Evolutionary conservation across 2,797 vertebrate genomes (phyloP), one percentile per base, ranked within the genome.

Genomic region (Tolypeutes matacus): DNA sequence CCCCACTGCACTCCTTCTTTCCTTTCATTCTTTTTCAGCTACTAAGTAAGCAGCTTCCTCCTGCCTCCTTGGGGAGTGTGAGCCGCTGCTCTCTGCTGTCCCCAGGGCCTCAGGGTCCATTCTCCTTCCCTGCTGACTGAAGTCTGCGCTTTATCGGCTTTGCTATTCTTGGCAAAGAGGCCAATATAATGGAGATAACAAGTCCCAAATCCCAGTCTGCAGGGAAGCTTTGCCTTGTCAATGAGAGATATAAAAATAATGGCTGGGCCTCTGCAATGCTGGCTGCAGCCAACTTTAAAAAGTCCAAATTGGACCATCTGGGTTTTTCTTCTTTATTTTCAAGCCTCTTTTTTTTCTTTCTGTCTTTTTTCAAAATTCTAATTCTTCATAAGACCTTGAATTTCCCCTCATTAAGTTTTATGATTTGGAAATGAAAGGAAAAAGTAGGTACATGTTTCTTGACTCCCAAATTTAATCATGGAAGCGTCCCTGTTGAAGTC

Each of bases 211-310:
- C 96, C 64, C 93, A 95, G 93, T 92, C 83, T 72, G 53, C 76
- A 91, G 85, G 70, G 76, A 97, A 97, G 92, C 86, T 98, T 97
- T 36, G 39, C 78, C 87, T 97, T 98, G 97, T 98, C 98, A 97
- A 97, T 76, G 93, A 97, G 90, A 98, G 95, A 98, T 98, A 96
- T 97, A 98, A 97, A 98, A 98, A 96, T 97, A 97, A 97, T 0
- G 0, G 69, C 93, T 77, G 76, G 84, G 69, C 86, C 94, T 97
- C 14, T 42, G 94, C 36, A 93, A 88, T 76, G 42, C 95, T 96
- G 96, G 92, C 95, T 97, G 92, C 86, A 97, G 93, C 86, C 94
- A 97, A 98, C 93, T 97, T 97, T 88, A 91, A 75, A 96, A 96
- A 96, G 94, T 97, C 95, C 72, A 49, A 84, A 92, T 77, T 65